Evolutionary conservation across 2,797 vertebrate genomes (phyloP), one percentile per base, ranked within the genome.

Genomic region (Siniperca obscura): DNA sequence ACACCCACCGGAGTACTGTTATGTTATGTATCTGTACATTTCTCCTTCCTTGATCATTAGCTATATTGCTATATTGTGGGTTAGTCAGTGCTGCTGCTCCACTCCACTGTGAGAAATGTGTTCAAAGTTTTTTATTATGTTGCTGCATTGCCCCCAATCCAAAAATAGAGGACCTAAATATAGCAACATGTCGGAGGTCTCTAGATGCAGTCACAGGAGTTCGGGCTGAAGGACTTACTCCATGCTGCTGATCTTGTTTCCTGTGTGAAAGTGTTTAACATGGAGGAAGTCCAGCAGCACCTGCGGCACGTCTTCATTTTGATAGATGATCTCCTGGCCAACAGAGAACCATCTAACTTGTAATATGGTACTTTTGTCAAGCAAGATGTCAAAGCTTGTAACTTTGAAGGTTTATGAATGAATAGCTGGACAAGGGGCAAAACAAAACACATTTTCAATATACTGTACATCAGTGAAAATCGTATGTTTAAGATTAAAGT

Each of bases 251-350:
- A 89, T 86, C 90, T 93, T 96, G 89, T 87, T 95, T 17, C 92
- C 92, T 0, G 94, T 93, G 87, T 95, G 95, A 70, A 96, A 96
- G 87, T 96, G 96, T 89, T 87, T 95, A 13, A 96, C 61, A 1
- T 95, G 92, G 36, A 96, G 95, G 79, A 96, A 96, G 90, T 96
- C 95, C 83, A 96, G 90, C 76, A 96, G 90, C 61, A 94, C 92
- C 78, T 96, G 95, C 2, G 96, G 96, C 80, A 96, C 95, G 1
- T 92, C 91, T 61, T 96, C 94, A 38, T 95, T 88, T n/a, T 93
- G 90, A 79, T 92, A 93, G 66, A 96, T 92, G 79, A 96, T 87
- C 0, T 92, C 93, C 96, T 96, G 78, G 8, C 0, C 9, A 14
- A 8, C 5, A 59, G 6, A 59, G 16, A 69, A 38, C 19, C 50